phyloP scores from a whole-genome alignment of 2,113 vertebrate genomes.

The Callaeas wilsoni region DNA sequence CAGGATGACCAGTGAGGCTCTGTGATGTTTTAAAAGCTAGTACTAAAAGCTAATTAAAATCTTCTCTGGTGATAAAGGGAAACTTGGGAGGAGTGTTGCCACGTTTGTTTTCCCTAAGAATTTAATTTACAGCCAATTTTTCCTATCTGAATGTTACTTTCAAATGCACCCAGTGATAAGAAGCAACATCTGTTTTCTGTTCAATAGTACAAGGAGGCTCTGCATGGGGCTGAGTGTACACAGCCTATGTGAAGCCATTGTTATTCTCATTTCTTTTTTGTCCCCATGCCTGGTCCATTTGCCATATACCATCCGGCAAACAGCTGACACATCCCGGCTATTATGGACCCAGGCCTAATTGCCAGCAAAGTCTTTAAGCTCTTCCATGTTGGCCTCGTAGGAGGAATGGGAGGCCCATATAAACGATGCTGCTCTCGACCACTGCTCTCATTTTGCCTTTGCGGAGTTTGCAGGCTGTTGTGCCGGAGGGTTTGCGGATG shows the following conservation, averaged over 20 bases:
- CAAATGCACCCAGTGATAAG: constrained; percentile 84
- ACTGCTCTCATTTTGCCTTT: constrained; percentile 21
- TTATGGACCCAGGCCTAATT: constrained; percentile 76
- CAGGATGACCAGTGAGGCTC: constrained; percentile 62
- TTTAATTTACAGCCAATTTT: constrained; percentile 81
- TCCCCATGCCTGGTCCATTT: constrained; percentile 77
- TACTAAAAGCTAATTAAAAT: constrained; percentile 82
- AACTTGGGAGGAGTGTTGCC: constrained; percentile 68
- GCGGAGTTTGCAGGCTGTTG: constrained; percentile 16
- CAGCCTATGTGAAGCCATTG: constrained; percentile 74
- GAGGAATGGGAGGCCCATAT: constrained; percentile 48
- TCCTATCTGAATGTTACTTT: constrained; percentile 83
- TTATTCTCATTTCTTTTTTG: constrained; percentile 76
- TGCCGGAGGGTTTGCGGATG: constrained; percentile 30
- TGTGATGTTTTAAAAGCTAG: constrained; percentile 69
- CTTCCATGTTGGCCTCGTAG: constrained; percentile 60
- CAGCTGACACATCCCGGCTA: constrained; percentile 80
- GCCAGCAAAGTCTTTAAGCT: constrained; percentile 69
- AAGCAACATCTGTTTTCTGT: constrained; percentile 93
- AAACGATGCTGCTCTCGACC: not conserved
- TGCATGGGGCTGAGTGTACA: constrained; percentile 76
- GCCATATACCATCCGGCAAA: constrained; percentile 76
- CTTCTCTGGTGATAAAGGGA: constrained; percentile 75
- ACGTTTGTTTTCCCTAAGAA: constrained; percentile 75
- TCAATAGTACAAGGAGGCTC: constrained; percentile 80